Evolutionary conservation across 2,113 vertebrate species (phyloP).

Genomic region (Paratilapia polleni): DNA sequence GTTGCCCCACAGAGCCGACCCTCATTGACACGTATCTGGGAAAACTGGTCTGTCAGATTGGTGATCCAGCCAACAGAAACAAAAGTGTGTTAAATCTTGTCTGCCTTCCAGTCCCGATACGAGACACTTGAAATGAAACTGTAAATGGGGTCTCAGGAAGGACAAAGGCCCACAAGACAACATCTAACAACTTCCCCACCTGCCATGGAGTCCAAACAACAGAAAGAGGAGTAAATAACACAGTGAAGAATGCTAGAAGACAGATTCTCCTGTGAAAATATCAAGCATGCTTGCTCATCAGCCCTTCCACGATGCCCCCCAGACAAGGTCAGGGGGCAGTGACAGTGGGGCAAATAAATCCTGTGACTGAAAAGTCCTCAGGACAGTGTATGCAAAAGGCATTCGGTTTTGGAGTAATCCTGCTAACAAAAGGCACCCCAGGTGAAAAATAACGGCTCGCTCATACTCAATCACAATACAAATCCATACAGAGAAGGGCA

Average conservation of each 20-base stretch:
- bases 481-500: neutral
- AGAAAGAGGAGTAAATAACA: neutral
- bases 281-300: conserved; percentile 6
- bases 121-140: neutral
- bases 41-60: neutral
- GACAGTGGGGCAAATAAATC: neutral
- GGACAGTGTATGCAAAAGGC: neutral
- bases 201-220: neutral
- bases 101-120: neutral
- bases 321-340: neutral
- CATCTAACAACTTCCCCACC: neutral
- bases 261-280: neutral
- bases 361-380: neutral
- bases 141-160: neutral
- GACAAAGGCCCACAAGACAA: neutral
- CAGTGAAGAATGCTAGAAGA: neutral
- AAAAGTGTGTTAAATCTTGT: neutral
- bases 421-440: too few species aligned
- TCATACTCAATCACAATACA: neutral
- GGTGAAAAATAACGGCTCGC: too few species aligned
- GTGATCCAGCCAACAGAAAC: neutral
- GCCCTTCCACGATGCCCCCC: neutral
- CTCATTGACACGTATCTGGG: neutral
- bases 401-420: neutral
- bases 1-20: neutral